phyloP scores from a whole-genome alignment of 2,113 vertebrate species.

The Thamnophis sirtalis region DNA sequence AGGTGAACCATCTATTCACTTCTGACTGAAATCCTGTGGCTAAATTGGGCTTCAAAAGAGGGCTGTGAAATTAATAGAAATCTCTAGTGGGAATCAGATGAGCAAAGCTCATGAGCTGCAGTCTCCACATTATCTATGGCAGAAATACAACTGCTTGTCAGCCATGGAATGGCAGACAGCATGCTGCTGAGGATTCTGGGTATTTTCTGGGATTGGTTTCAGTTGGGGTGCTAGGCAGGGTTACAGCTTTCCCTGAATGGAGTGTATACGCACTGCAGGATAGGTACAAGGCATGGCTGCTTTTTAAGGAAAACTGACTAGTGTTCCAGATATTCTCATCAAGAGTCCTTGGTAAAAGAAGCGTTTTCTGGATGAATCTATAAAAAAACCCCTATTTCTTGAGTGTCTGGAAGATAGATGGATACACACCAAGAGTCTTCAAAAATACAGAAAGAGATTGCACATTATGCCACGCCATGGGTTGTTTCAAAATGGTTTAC shows the following conservation, averaged over 20 bases:
- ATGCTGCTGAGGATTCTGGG: background rate
- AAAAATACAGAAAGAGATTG: background rate
- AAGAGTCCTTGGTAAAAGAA: background rate
- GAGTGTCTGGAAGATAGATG: background rate
- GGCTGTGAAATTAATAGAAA: background rate
- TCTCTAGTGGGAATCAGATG: no score
- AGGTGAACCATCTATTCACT: background rate
- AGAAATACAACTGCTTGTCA: no score
- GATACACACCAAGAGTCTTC: background rate
- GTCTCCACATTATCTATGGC: background rate
- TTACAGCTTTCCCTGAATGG: background rate
- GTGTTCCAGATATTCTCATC: background rate
- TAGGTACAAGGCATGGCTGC: background rate
- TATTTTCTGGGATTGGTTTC: background rate
- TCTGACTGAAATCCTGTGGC: background rate
- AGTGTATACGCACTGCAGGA: background rate
- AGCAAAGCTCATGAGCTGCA: background rate
- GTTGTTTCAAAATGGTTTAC: background rate
- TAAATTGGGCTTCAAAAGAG: background rate
- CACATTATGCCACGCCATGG: background rate
- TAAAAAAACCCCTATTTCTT: background rate
- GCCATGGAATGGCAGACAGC: background rate
- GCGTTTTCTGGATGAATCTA: no score
- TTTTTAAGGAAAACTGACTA: background rate
- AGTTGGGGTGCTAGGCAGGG: background rate